Evolutionary conservation across 2,797 vertebrate genomes (phyloP).

Genomic region (Champsocephalus gunnari): DNA sequence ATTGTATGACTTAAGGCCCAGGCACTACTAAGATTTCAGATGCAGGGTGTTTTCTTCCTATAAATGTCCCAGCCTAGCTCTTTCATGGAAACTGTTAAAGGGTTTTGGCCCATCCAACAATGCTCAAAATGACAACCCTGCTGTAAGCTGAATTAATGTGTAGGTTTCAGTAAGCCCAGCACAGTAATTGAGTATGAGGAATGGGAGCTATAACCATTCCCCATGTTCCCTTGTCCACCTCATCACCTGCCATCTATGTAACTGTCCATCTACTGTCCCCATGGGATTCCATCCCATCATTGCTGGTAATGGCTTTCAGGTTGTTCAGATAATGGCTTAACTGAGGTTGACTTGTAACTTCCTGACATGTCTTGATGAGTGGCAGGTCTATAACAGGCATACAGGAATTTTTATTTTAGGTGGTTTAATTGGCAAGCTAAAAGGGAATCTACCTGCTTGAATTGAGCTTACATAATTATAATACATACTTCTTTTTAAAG

Average conservation of each 20-base stretch:
- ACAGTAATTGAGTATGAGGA: conserved; percentile 66
- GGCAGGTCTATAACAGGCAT: conserved; percentile 34
- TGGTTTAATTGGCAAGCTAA: conserved; percentile 1
- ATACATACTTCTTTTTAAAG: not conserved
- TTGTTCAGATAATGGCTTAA: conserved; percentile 72
- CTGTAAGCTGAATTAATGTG: conserved; percentile 70
- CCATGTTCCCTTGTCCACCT: conserved; percentile 71
- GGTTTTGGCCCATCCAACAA: conserved; percentile 47
- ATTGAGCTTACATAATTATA: not conserved
- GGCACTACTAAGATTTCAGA: not conserved
- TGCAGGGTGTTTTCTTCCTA: conserved; percentile 17
- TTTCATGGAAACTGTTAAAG: conserved; percentile 44
- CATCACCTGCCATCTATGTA: conserved; percentile 75
- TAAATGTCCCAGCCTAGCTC: conserved; percentile 27
- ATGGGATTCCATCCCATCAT: conserved; percentile 74
- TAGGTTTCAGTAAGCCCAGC: conserved; percentile 56
- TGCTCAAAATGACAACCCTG: conserved; percentile 63
- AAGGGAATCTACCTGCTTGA: not conserved
- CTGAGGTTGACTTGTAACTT: conserved; percentile 54
- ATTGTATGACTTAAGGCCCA: not conserved
- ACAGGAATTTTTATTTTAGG: conserved; percentile 14
- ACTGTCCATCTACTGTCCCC: conserved; percentile 70
- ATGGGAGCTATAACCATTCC: conserved; percentile 63
- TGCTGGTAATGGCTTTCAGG: conserved; percentile 73
- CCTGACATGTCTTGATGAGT: conserved; percentile 44